These are phyloP conservation scores for Drosophila multiciliata DNA, from an alignment of 2,888 invertebrate genomes.

Conservation along the genomic window DNA sequence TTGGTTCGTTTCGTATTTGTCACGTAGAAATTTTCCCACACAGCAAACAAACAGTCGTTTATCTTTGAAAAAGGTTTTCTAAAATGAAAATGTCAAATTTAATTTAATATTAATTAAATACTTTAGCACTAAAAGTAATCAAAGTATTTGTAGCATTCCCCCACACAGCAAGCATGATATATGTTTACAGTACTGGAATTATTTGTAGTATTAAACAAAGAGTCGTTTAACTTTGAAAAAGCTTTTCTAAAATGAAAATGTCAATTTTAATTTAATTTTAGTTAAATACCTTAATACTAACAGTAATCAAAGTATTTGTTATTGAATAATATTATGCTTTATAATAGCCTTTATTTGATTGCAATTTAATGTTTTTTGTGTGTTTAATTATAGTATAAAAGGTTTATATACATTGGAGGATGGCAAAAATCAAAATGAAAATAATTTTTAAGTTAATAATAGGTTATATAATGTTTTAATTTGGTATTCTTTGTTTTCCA, in stretches of 20 bases:
- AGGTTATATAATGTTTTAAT: neutral
- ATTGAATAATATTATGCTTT: too few species aligned
- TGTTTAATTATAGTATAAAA: neutral
- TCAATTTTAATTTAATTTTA: too few species aligned
- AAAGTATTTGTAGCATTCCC: neutral
- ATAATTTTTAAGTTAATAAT: neutral
- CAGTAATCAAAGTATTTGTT: neutral
- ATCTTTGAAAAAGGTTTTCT: neutral
- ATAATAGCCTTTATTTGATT: too few species aligned
- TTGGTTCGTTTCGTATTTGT: constrained; percentile 6
- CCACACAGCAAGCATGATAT: neutral
- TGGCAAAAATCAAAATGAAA: neutral
- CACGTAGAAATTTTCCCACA: neutral
- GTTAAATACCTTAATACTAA: too few species aligned
- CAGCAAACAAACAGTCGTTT: neutral
- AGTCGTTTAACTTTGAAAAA: neutral
- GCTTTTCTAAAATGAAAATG: neutral
- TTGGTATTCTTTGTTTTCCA: neutral
- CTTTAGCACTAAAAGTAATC: too few species aligned
- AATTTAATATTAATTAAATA: too few species aligned
- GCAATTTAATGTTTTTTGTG: neutral
- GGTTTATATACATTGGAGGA: neutral
- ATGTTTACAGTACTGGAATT: neutral
- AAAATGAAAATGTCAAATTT: neutral
- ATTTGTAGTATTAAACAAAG: constrained; percentile 6